Evolutionary conservation across 2,113 vertebrate species (phyloP).

Genomic region (Crocuta crocuta): DNA sequence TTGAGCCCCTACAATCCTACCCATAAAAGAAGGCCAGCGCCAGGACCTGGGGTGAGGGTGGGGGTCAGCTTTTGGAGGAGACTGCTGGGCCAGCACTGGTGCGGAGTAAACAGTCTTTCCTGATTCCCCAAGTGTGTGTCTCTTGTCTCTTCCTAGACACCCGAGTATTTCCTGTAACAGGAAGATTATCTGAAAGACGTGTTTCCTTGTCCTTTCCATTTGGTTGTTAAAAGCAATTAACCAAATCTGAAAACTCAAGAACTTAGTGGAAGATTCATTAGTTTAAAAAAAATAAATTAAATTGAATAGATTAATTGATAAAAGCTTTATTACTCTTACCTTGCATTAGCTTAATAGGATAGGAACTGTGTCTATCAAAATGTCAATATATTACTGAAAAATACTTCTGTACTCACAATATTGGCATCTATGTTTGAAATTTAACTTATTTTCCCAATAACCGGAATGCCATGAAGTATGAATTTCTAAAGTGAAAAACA

Average conservation of each 20-base stretch:
- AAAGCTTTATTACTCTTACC: neutral
- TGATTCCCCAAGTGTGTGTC: too few species aligned
- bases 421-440: neutral
- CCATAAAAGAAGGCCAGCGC: too few species aligned
- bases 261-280: neutral
- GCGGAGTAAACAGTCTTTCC: too few species aligned
- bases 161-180: too few species aligned
- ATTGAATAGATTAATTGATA: neutral
- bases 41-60: too few species aligned
- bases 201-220: neutral
- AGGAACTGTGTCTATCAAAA: neutral
- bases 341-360: neutral
- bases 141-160: too few species aligned
- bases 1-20: too few species aligned
- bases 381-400: neutral
- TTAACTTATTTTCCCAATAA: neutral
- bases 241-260: neutral
- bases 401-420: neutral
- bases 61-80: too few species aligned
- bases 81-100: too few species aligned
- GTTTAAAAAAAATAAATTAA: neutral
- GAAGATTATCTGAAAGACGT: neutral
- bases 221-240: neutral
- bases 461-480: neutral
- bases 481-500: conserved; percentile 8